Evolutionary conservation across 2,113 vertebrate genomes (phyloP), one percentile per base, ranked within the genome.

Genomic region (Uria aalge): DNA sequence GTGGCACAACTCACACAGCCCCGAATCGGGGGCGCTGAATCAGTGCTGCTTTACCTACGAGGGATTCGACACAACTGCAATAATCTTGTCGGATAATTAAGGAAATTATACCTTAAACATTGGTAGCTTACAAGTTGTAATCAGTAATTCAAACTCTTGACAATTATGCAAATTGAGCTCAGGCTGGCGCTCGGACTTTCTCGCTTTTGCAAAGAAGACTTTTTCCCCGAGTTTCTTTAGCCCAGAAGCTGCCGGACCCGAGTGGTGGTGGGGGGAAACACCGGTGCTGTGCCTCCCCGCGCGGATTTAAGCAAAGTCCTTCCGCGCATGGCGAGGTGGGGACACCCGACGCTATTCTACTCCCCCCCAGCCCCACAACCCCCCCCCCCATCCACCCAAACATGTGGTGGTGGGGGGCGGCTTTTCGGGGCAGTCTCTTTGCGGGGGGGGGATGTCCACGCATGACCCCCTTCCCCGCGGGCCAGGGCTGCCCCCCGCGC

Each of bases 81-180:
- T 94, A 89, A 94, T 85, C 88, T 93, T 43, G 96, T 85, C 36
- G 84, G 95, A 89, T 91, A 88, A 96, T 97, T 96, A 96, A 79
- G 94, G 83, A 97, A 96, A 97, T 97, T 90, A 96, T 59, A 95
- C 90, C 85, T 95, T 92, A 57, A 94, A 56, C 87, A 55, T 72
- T 5, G 81, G 77, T 74, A 93, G 68, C 92, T 89, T 91, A 88
- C 82, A 92, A 80, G 63, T 88, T 80, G 92, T 94, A 92, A 96
- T 96, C 90, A 96, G 95, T 55, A 95, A 96, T 72, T 95, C 91
- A 82, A 86, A 97, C 94, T 95, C 94, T 56, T 67, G 92, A 66
- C 89, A 94, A 97, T 96, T 92, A 97, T 60, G 86, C 82, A 96
- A 87, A 94, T 72, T 5, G 80, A 48, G 45, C 55, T 59, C 67